Evolutionary conservation across 2,888 invertebrate species (phyloP), one percentile per base, ranked within the genome.

Genomic region (Drosophila phalerata): DNA sequence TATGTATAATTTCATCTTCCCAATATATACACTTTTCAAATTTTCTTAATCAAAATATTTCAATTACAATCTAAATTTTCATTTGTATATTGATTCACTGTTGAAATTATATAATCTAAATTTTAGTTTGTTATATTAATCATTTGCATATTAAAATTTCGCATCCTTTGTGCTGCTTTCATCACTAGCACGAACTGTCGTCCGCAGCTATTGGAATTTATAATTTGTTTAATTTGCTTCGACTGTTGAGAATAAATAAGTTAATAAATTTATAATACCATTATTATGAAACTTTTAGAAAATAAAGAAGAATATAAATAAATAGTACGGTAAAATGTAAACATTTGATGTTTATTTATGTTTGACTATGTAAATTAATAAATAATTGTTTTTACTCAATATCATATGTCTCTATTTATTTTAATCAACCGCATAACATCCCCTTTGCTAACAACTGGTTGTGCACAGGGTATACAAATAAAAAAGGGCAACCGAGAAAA

Each of bases 401-500:
- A 5, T 34, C 8, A 38, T 8, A 17, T 38, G 1, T 15, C 9
- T 9, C 4, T 3, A 38, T 1, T 17, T 38, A 0, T 15, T 9
- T 4, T 38, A 9, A 15, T 38, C 9, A 3, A 1, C 30, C 13
- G 5, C 2, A 30, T n/a, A 32, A 32, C 32, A 43, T 15, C 10
- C n/a, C 6, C 10, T 30, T 15, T 43, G 6, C 34, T 25, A 51
- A 42, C 11, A 5, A 25, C 32, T 43, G 38, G 19, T 11, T 17
- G 38, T 17, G 28, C 19, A 30, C 64, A 57, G 64, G 57, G 64
- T 64, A 64, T 64, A 25, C 42, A 49, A 57, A 57, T 64, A 48
- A 73, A 77, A 76, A 77, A 75, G 70, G 79, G 66, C 75, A 70
- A 32, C 65, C 42, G 32, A 53, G 40, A 56, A 40, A 63, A 56